Conservation (phyloP, 1,140 invertebrate genomes). For the Dinoponera quadriceps region DNA sequence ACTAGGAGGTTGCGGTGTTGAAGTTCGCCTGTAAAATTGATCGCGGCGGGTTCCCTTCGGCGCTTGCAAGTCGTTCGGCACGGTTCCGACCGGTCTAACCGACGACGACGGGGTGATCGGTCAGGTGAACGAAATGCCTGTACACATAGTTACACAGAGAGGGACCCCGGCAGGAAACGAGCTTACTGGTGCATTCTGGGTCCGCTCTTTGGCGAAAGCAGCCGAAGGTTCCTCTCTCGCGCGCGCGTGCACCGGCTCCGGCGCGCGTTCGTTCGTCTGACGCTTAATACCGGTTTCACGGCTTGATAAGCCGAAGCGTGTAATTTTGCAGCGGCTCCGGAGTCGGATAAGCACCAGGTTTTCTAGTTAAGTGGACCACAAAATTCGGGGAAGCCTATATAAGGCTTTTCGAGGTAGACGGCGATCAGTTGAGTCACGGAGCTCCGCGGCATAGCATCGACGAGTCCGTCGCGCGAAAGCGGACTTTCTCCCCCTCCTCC, state of each 20-base stretch:
- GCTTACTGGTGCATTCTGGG: conserved; percentile 71
- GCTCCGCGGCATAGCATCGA: conserved; percentile 65
- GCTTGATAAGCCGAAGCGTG: conserved; percentile 83
- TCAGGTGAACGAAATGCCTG: conserved; percentile 72
- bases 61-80: conserved; percentile 28
- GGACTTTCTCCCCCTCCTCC: too few relatives aligned
- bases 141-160: conserved; percentile 72
- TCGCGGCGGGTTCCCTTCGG: conserved; percentile 2
- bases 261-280: conserved; percentile 76
- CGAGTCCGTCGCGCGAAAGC: conserved; percentile 12
- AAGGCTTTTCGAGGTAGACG: conserved; percentile 77
- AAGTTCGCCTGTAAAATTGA: conserved; percentile 48
- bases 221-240: conserved; percentile 70
- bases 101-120: conserved; percentile 69
- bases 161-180: conserved; percentile 72
- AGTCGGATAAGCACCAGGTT: conserved; percentile 81
- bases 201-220: conserved; percentile 67
- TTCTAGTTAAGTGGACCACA: conserved; percentile 84
- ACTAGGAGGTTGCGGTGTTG: not conserved
- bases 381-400: conserved; percentile 83
- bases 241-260: conserved; percentile 74
- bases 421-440: conserved; percentile 78
- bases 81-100: conserved; percentile 67
- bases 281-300: conserved; percentile 82
- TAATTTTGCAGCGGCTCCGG: conserved; percentile 81